Evolutionary conservation across 2,113 vertebrate genomes (phyloP).

Genomic region (Oceanites oceanicus): DNA sequence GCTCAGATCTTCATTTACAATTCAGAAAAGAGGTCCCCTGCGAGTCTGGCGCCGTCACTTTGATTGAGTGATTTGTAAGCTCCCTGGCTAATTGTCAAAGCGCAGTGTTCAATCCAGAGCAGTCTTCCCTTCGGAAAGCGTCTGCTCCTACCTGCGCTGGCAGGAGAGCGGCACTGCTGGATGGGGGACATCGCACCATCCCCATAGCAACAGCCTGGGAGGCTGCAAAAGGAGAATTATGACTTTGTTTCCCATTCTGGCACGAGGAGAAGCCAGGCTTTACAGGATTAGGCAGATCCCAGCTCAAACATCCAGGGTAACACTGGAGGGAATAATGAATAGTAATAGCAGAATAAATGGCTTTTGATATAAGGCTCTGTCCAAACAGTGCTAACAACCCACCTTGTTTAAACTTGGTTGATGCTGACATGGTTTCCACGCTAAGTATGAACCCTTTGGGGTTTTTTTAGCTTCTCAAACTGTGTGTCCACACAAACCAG

Average conservation of each 20-base stretch:
- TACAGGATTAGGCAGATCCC: conserved; percentile 45
- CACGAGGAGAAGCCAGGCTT: conserved; percentile 10
- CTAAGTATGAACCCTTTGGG: neutral
- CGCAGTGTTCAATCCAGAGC: neutral
- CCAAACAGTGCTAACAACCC: conserved; percentile 1
- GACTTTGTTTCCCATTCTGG: neutral
- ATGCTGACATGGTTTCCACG: neutral
- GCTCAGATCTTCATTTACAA: neutral
- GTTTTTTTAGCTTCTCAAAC: neutral
- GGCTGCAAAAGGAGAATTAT: neutral
- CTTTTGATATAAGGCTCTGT: neutral
- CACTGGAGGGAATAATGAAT: conserved; percentile 22
- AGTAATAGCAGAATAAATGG: conserved; percentile 11
- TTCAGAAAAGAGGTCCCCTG: neutral
- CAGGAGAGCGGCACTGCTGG: neutral
- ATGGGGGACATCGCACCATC: neutral
- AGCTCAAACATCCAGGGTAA: conserved; percentile 50
- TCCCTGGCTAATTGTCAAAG: neutral
- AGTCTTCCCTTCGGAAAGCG: neutral
- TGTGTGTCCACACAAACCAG: neutral
- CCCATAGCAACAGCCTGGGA: conserved; percentile 48
- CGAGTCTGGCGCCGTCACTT: fast-evolving
- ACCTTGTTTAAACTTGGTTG: neutral
- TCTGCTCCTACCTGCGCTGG: neutral
- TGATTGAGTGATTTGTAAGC: neutral